Evolutionary conservation across 1,140 invertebrate species (phyloP).

Genomic region (Anastrepha obliqua): DNA sequence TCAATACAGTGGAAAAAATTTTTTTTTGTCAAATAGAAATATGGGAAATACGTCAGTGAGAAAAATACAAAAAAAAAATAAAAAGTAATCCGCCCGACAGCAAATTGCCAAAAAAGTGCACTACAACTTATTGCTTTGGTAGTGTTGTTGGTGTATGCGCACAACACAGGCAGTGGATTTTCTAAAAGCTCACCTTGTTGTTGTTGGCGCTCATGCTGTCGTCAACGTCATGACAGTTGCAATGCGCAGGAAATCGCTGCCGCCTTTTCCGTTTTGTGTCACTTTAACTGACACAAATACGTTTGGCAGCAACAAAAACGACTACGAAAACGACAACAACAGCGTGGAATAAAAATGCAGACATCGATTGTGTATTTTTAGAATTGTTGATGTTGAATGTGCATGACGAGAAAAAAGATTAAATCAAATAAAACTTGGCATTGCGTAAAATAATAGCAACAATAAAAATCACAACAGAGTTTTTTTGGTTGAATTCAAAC

Average conservation of each 20-base stretch:
- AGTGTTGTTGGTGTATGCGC: not conserved
- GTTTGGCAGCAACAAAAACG: not conserved
- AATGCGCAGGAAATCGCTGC: conserved; percentile 48
- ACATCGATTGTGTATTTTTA: not conserved
- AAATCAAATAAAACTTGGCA: conserved; percentile 12
- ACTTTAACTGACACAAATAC: conserved; percentile 53
- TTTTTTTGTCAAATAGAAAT: not conserved
- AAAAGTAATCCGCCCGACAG: conserved; percentile 4
- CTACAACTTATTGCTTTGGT: not conserved
- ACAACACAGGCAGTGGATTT: not conserved
- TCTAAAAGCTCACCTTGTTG: not conserved
- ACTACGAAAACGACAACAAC: not conserved
- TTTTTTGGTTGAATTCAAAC: conserved; percentile 7
- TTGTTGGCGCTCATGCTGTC: not conserved
- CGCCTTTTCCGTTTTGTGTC: conserved; percentile 50
- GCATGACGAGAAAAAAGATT: not conserved
- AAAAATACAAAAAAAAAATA: not conserved
- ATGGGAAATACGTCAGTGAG: conserved; percentile 6
- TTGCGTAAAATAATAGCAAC: not conserved
- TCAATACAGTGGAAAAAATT: not conserved
- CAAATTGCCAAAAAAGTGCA: conserved; percentile 50
- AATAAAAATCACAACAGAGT: not conserved
- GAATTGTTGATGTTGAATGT: not conserved
- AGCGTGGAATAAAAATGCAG: not conserved
- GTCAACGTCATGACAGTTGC: conserved; percentile 30